Percentiles rank a stretch among this genome's conserved stretches.
These are phyloP conservation scores for Propithecus deckenii DNA, from an alignment of 2,797 vertebrate genomes.

Conservation along the genomic window DNA sequence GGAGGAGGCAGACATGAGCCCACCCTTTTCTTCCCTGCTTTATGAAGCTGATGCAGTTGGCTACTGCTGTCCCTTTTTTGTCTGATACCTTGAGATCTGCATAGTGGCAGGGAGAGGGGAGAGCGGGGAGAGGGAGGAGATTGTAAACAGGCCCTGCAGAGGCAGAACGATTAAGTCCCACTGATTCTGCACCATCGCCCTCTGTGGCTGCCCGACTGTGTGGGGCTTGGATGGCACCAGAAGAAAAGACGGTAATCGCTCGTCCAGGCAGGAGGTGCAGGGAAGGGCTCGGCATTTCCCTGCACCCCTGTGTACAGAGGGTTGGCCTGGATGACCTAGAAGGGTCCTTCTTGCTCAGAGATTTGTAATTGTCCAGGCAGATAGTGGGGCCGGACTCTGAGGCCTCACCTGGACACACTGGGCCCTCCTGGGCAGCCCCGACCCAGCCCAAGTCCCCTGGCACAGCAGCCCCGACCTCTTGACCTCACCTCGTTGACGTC, in stretches of 20 bases:
- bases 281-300: not conserved
- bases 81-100: not conserved
- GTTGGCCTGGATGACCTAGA: no score
- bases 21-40: not conserved
- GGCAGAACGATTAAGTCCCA: conserved; percentile 31
- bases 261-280: not conserved
- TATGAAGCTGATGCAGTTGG: not conserved
- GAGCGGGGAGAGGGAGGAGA: not conserved
- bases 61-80: not conserved
- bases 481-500: conserved; percentile 92
- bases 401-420: not conserved
- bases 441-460: accelerated
- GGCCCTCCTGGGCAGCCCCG: not conserved
- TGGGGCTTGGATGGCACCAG: not conserved
- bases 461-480: not conserved
- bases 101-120: not conserved
- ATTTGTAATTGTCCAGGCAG: not conserved
- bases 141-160: not conserved
- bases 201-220: conserved; percentile 34
- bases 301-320: accelerated
- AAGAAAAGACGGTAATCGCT: not conserved
- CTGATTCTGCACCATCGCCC: not conserved
- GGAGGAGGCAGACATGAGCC: not conserved
- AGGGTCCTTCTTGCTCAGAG: not conserved
- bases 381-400: not conserved